These are phyloP conservation scores for Nymphalis polychloros DNA, from an alignment of 2,888 invertebrate genomes.

Conservation along the genomic window DNA sequence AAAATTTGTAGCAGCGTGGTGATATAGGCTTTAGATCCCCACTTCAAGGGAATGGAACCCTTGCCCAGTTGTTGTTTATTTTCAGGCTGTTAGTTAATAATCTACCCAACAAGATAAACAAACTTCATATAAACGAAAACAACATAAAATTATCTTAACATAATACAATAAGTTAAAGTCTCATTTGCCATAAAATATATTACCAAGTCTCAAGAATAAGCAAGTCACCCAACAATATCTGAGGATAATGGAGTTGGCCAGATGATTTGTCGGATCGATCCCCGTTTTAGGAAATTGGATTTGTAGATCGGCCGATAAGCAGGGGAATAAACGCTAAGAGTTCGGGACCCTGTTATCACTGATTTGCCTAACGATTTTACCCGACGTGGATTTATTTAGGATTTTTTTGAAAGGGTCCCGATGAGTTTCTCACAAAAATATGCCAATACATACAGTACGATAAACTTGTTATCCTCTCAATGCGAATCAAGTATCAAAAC, in stretches of 20 bases:
- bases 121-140: neutral
- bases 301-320: constrained; percentile 78
- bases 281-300: constrained; percentile 83
- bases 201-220: constrained; percentile 18
- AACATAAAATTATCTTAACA: neutral
- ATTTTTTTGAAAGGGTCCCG: constrained; percentile 46
- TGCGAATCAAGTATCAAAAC: too few relatives aligned
- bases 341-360: constrained; percentile 68
- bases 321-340: constrained; percentile 47
- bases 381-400: constrained; percentile 60
- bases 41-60: too few relatives aligned
- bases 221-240: constrained; percentile 33
- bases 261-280: constrained; percentile 82
- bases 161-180: constrained; percentile 2
- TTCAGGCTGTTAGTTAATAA: too few relatives aligned
- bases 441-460: neutral
- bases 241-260: constrained; percentile 72
- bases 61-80: too few relatives aligned
- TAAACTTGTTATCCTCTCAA: neutral
- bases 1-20: too few relatives aligned
- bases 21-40: too few relatives aligned
- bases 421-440: neutral
- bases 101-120: neutral
- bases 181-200: constrained; percentile 10
- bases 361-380: constrained; percentile 78